Evolutionary conservation across 2,113 vertebrate species (phyloP).

Genomic region (Prunella himalayana): DNA sequence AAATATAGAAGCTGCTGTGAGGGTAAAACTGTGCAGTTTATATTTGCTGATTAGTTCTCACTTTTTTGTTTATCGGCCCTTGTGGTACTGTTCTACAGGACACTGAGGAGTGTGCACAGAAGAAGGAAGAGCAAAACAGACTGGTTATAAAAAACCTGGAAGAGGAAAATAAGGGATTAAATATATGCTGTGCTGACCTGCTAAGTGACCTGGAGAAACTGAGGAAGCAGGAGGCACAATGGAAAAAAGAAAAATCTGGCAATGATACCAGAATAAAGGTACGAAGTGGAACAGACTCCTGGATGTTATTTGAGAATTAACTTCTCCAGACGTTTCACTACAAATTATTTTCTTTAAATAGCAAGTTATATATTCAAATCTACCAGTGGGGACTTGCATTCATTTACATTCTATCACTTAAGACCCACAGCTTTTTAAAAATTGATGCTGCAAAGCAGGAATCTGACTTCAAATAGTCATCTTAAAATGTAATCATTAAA

Average conservation of each 20-base stretch:
- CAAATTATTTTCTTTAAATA: slow-evolving; percentile 78
- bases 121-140: slow-evolving; percentile 83
- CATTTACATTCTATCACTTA: slow-evolving; percentile 84
- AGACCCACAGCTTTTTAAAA: slow-evolving; percentile 85
- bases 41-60: slow-evolving; percentile 85
- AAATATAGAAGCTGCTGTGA: slow-evolving; percentile 78
- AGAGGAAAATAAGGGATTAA: slow-evolving; percentile 86
- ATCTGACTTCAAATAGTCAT: slow-evolving; percentile 83
- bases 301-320: slow-evolving; percentile 52
- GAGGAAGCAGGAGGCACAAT: slow-evolving; percentile 78
- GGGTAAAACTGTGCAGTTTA: slow-evolving; percentile 73
- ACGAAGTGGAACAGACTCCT: slow-evolving; percentile 8
- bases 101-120: slow-evolving; percentile 79
- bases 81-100: slow-evolving; percentile 80
- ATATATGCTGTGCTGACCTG: slow-evolving; percentile 81
- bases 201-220: slow-evolving; percentile 89
- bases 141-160: slow-evolving; percentile 82
- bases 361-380: slow-evolving; percentile 80
- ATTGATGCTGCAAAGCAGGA: slow-evolving; percentile 85
- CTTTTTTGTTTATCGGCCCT: slow-evolving; percentile 76
- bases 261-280: slow-evolving; percentile 85
- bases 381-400: slow-evolving; percentile 76
- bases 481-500: slow-evolving; percentile 81
- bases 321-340: slow-evolving; percentile 63
- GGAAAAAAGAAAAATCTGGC: slow-evolving; percentile 78